A percentile compares a stretch with the other conserved stretches of the same genome.
These are phyloP conservation scores for Baccha elongata DNA, from an alignment of 2,888 invertebrate species.

Conservation along the genomic window DNA sequence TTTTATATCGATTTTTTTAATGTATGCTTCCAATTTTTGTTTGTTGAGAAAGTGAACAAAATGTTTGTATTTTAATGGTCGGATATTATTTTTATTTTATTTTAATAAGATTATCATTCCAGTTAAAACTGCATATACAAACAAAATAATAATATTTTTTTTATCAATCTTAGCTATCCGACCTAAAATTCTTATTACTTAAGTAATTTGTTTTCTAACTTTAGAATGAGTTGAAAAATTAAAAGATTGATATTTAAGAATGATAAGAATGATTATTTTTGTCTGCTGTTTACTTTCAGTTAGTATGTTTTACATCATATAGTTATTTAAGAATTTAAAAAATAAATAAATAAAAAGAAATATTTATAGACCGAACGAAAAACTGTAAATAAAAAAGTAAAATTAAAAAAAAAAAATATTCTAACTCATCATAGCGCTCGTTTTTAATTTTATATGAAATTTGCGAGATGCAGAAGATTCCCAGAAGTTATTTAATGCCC, in stretches of 20 bases:
- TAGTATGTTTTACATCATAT: constrained; percentile 35
- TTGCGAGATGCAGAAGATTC: too few relatives aligned
- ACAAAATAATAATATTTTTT: constrained; percentile 11
- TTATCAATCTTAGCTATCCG: not conserved
- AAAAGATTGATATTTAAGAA: constrained; percentile 27
- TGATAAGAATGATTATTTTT: constrained; percentile 35
- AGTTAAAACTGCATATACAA: constrained; percentile 27
- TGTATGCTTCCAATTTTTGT: constrained; percentile 15
- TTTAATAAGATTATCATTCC: constrained; percentile 61
- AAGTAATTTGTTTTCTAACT: not conserved
- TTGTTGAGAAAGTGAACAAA: not conserved
- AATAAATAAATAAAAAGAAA: constrained; percentile 34
- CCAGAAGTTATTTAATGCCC: too few relatives aligned
- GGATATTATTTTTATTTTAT: constrained; percentile 1
- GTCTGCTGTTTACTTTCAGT: constrained; percentile 38
- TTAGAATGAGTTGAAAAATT: constrained; percentile 12
- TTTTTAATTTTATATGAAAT: too few relatives aligned
- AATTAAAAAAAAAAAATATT: too few relatives aligned
- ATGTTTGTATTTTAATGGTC: not conserved
- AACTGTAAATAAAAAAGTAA: constrained; percentile 61
- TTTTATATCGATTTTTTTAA: constrained; percentile 31
- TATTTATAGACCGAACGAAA: constrained; percentile 61
- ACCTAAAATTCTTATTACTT: not conserved
- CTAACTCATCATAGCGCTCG: constrained; percentile 3
- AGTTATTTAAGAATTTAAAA: constrained; percentile 43